Evolutionary conservation across 2,888 invertebrate species (phyloP).

Genomic region (Platerodrilus igneus): DNA sequence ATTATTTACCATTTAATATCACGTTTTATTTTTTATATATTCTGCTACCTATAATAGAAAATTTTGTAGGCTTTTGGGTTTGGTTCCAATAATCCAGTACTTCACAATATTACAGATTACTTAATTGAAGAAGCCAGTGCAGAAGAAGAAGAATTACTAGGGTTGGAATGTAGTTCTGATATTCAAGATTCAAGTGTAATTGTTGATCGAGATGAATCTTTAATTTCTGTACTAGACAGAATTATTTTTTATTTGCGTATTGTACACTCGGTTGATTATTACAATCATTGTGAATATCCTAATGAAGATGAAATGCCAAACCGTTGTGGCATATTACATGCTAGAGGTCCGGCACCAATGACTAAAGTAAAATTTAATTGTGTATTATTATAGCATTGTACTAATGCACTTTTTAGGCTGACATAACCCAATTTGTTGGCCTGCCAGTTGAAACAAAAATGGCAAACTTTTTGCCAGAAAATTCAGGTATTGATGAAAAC

Average conservation of each 20-base stretch:
- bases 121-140: slow-evolving; percentile 97
- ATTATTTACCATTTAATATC: no score
- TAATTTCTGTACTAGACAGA: slow-evolving; percentile 69
- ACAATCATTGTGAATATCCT: slow-evolving; percentile 98
- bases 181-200: slow-evolving; percentile 47
- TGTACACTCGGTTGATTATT: slow-evolving; percentile 98
- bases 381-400: slow-evolving; percentile 1
- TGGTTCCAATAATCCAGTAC: slow-evolving; percentile 83
- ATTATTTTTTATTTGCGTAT: slow-evolving; percentile 90
- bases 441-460: slow-evolving; percentile 87
- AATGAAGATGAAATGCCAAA: slow-evolving; percentile 99
- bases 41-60: slow-evolving; percentile 4
- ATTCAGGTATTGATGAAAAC: slow-evolving; percentile 66
- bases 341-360: slow-evolving; percentile 81
- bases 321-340: slow-evolving; percentile 96
- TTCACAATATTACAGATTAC: slow-evolving; percentile 96
- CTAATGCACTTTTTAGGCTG: slow-evolving; percentile 50
- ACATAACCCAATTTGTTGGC: slow-evolving; percentile 68
- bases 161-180: slow-evolving; percentile 55
- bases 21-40: no score
- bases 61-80: slow-evolving; percentile 58
- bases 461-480: slow-evolving; percentile 79
- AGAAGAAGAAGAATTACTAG: slow-evolving; percentile 92
- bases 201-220: slow-evolving; percentile 66
- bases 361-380: slow-evolving; percentile 57